phyloP scores from a whole-genome alignment of 2,113 vertebrate species.

The Pseudopodoces humilis region DNA sequence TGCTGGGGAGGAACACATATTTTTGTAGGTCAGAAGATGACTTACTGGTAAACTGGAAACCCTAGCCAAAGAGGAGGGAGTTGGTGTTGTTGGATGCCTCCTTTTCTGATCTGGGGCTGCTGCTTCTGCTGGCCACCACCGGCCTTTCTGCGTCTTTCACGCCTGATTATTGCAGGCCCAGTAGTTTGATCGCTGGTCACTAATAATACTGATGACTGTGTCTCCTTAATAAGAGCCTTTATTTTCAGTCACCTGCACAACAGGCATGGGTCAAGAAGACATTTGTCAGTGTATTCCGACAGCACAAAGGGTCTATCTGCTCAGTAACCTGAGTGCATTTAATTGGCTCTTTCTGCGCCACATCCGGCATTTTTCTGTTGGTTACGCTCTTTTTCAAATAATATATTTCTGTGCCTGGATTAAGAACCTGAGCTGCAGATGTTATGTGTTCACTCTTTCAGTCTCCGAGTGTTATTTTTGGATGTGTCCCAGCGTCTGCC shows the following conservation, averaged over 20 bases:
- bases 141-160: background rate
- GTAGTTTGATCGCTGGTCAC: background rate
- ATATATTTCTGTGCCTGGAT: background rate
- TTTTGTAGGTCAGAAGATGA: background rate
- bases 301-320: background rate
- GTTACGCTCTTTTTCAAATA: background rate
- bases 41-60: background rate
- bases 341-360: background rate
- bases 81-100: background rate
- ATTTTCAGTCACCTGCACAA: background rate
- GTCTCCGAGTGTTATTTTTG: constrained; percentile 9
- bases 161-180: background rate
- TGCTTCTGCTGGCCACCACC: background rate
- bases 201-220: fast-evolving
- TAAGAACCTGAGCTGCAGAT: background rate
- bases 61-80: background rate
- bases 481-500: background rate
- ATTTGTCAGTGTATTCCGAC: background rate
- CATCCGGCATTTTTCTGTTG: background rate
- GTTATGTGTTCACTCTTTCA: background rate
- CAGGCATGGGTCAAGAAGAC: background rate
- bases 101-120: background rate
- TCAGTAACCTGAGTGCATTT: background rate
- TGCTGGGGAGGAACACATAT: background rate
- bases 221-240: background rate